Evolutionary conservation across 2,113 vertebrate genomes (phyloP).

Genomic region (Castor canadensis): DNA sequence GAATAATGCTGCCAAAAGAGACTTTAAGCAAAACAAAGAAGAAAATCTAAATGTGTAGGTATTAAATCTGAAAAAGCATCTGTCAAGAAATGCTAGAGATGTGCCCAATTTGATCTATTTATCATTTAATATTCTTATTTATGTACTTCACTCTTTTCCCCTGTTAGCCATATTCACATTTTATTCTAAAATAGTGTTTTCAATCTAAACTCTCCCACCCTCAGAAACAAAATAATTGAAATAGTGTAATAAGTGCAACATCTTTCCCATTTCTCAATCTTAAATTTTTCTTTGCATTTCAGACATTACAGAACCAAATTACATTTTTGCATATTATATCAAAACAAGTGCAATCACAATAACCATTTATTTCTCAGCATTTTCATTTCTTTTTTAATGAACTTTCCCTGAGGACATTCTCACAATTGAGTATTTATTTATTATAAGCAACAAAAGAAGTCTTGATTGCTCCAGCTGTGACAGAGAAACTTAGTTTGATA

Average conservation of each 20-base stretch:
- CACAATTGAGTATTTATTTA: constrained; percentile 84
- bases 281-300: constrained; percentile 52
- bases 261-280: constrained; percentile 76
- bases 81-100: constrained; percentile 41
- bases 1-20: constrained; percentile 33
- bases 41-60: constrained; percentile 27
- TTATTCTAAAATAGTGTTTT: constrained; percentile 67
- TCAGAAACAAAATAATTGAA: constrained; percentile 81
- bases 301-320: constrained; percentile 77
- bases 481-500: constrained; percentile 77
- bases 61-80: constrained; percentile 32
- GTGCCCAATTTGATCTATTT: background rate
- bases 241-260: constrained; percentile 77
- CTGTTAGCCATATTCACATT: constrained; percentile 48
- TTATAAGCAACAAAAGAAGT: constrained; percentile 81
- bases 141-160: constrained; percentile 17
- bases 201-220: constrained; percentile 65
- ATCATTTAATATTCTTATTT: constrained; percentile 43
- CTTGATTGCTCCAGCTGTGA: constrained; percentile 80
- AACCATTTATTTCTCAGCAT: constrained; percentile 80
- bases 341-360: constrained; percentile 81
- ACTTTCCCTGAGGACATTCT: constrained; percentile 81
- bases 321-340: constrained; percentile 84
- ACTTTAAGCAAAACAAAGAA: constrained; percentile 63
- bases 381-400: constrained; percentile 81